A percentile compares a stretch with the other conserved stretches of the same genome.
These are phyloP conservation scores for Selenia dentaria DNA, from an alignment of 2,888 invertebrate species.

Conservation along the genomic window DNA sequence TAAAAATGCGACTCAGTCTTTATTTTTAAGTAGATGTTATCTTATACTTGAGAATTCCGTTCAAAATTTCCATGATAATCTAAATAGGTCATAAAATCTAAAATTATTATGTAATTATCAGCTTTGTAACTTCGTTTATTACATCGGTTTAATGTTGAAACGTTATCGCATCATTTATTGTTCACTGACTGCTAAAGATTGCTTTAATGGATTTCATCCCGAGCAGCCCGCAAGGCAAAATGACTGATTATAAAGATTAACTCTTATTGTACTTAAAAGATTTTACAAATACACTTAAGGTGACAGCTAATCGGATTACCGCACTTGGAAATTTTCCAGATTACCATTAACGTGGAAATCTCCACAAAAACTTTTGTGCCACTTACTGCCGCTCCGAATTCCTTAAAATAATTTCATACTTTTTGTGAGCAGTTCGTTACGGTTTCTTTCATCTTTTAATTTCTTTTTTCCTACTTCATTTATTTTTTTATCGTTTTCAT, in stretches of 20 bases:
- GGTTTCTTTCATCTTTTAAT: slow-evolving; percentile 68
- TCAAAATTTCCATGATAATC: slow-evolving; percentile 11
- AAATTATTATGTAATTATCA: slow-evolving; percentile 18
- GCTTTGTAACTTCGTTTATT: slow-evolving; percentile 16
- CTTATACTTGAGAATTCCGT: too few species aligned
- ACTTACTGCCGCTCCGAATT: slow-evolving; percentile 67
- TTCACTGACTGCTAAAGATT: slow-evolving; percentile 20
- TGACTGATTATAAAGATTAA: slow-evolving; percentile 50
- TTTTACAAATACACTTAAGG: slow-evolving; percentile 55
- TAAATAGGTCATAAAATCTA: slow-evolving; percentile 18
- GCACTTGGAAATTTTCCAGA: slow-evolving; percentile 60
- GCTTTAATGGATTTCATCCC: slow-evolving; percentile 30
- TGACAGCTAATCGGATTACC: slow-evolving; percentile 63
- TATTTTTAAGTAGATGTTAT: too few species aligned
- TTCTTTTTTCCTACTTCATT: slow-evolving; percentile 57
- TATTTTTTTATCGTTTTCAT: slow-evolving; percentile 51
- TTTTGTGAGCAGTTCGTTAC: slow-evolving; percentile 66
- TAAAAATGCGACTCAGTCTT: too few species aligned
- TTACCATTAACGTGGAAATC: slow-evolving; percentile 68
- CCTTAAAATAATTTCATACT: slow-evolving; percentile 69
- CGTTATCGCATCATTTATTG: slow-evolving; percentile 28
- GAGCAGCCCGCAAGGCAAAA: slow-evolving; percentile 41
- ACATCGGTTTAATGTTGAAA: slow-evolving; percentile 12
- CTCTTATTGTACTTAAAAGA: slow-evolving; percentile 51
- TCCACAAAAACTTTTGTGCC: slow-evolving; percentile 60